Evolutionary conservation across 2,113 vertebrate species (phyloP).

Genomic region (Sturnus vulgaris): DNA sequence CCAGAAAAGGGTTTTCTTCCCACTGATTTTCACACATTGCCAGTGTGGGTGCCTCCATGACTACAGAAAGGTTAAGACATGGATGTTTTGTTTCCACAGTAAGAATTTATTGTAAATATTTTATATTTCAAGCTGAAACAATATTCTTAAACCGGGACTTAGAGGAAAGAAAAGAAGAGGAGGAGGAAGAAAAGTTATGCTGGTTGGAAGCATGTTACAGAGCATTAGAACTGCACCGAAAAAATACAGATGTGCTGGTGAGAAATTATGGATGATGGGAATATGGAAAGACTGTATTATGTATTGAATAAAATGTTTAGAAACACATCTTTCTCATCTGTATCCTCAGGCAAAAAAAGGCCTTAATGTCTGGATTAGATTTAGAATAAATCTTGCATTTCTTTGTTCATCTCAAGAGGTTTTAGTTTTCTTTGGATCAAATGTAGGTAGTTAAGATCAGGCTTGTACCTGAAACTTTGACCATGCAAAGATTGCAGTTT

Average conservation of each 20-base stretch:
- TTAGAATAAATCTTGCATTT: not conserved
- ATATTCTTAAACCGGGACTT: constrained; percentile 86
- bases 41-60: not conserved
- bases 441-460: not conserved
- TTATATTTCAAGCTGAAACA: constrained; percentile 81
- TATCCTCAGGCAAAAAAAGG: not conserved
- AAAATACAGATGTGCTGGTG: constrained; percentile 84
- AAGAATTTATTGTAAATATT: constrained; percentile 29
- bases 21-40: not conserved
- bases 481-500: not conserved
- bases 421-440: not conserved
- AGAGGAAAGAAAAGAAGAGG: constrained; percentile 75
- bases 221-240: constrained; percentile 84
- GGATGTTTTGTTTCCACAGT: not conserved
- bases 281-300: not conserved
- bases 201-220: constrained; percentile 87
- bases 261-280: not conserved
- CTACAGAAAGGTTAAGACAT: not conserved
- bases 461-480: not conserved
- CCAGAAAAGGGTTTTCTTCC: not conserved
- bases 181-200: constrained; percentile 73
- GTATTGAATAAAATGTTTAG: not conserved
- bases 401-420: not conserved
- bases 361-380: not conserved
- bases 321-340: not conserved